These are phyloP conservation scores for Coleophora flavipennella DNA, from an alignment of 2,888 invertebrate species.

Conservation along the genomic window DNA sequence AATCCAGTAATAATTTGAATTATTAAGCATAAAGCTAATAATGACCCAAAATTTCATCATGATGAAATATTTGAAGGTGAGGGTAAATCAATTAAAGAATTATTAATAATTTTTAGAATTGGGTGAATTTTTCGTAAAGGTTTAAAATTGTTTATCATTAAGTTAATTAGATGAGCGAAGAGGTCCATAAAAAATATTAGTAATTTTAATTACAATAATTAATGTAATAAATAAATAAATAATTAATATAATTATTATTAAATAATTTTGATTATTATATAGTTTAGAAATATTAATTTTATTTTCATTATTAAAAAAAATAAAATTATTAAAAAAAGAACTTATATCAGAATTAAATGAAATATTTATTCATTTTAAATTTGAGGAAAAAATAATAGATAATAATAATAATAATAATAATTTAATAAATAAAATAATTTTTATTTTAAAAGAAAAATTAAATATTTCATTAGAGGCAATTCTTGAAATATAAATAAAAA, in stretches of 20 bases:
- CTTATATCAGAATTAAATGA: conserved; percentile 29
- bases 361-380: conserved; percentile 41
- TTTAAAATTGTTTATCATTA: conserved; percentile 58
- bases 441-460: conserved; percentile 33
- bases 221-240: conserved; percentile 74
- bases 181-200: conserved; percentile 67
- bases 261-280: conserved; percentile 64
- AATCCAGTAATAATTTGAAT: conserved; percentile 79
- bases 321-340: conserved; percentile 24
- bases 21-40: conserved; percentile 75
- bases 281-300: conserved; percentile 64
- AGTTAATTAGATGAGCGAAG: conserved; percentile 46
- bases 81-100: conserved; percentile 73
- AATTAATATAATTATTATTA: conserved; percentile 67
- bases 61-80: conserved; percentile 74
- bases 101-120: conserved; percentile 72
- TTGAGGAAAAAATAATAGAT: conserved; percentile 19
- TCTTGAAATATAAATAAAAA: conserved; percentile 77
- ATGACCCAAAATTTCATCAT: conserved; percentile 80
- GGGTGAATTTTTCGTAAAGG: conserved; percentile 57
- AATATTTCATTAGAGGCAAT: conserved; percentile 76
- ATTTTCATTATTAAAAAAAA: conserved; percentile 46
- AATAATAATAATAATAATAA: conserved; percentile 20
- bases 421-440: conserved; percentile 23
- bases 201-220: conserved; percentile 74